phyloP scores from a whole-genome alignment of 2,113 vertebrate species.

The Pangasianodon hypophthalmus region DNA sequence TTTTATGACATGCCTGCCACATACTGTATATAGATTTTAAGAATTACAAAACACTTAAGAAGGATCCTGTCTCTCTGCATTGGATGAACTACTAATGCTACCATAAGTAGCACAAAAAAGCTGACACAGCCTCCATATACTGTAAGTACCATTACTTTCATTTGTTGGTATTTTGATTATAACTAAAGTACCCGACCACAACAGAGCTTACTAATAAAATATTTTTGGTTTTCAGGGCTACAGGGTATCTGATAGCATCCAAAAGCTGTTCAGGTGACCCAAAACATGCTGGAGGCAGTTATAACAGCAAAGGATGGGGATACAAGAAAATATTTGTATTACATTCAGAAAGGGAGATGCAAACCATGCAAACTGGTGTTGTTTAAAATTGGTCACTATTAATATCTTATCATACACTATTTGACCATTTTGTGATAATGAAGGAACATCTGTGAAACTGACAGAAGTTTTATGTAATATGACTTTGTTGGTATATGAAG shows the following conservation, averaged over 20 bases:
- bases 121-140: neutral
- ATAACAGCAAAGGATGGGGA: neutral
- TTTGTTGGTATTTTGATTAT: neutral
- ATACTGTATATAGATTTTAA: slow-evolving; percentile 24
- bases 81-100: neutral
- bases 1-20: slow-evolving; percentile 18
- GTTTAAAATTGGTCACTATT: neutral
- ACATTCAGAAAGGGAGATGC: neutral
- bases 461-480: neutral
- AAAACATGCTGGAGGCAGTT: neutral
- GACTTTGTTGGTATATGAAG: neutral
- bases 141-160: neutral
- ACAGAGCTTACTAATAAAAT: neutral
- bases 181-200: neutral
- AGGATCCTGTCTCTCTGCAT: neutral
- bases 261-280: neutral
- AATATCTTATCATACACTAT: neutral
- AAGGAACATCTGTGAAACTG: neutral
- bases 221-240: neutral
- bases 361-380: neutral
- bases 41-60: slow-evolving; percentile 22
- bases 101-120: neutral
- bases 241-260: neutral
- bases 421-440: neutral
- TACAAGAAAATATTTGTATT: neutral